Percentiles rank a stretch among this genome's conserved stretches.
Conservation (phyloP, 92 coral and sea anemone species). For the Montipora capitata region DNA sequence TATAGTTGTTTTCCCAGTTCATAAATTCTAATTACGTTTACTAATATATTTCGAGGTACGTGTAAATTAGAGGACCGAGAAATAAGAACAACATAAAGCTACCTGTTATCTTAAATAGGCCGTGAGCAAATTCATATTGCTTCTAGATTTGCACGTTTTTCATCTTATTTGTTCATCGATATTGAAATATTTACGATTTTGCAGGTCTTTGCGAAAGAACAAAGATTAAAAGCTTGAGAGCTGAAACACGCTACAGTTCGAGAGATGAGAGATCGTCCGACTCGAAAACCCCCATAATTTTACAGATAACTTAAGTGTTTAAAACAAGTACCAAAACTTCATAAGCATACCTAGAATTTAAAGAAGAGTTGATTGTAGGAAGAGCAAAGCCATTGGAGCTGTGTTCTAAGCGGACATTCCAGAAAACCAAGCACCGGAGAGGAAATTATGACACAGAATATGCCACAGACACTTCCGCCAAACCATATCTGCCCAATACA, state of each 20-base stretch:
- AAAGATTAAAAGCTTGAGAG: not conserved
- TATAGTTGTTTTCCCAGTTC: too few relatives aligned
- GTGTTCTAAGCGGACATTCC: constrained; percentile 1
- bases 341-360: constrained; percentile 13
- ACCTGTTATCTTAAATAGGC: not conserved
- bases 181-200: not conserved
- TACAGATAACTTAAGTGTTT: too few relatives aligned
- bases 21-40: too few relatives aligned
- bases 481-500: not conserved
- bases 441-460: too few relatives aligned
- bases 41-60: too few relatives aligned
- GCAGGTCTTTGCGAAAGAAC: not conserved
- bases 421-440: too few relatives aligned
- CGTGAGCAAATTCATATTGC: not conserved
- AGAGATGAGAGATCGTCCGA: not conserved
- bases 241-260: constrained; percentile 1
- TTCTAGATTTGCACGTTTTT: not conserved
- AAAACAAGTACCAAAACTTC: not conserved
- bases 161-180: not conserved
- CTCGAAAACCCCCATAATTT: not conserved
- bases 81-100: too few relatives aligned
- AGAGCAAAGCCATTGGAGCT: not conserved
- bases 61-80: too few relatives aligned
- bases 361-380: not conserved
- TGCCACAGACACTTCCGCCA: constrained; percentile 36